Evolutionary conservation across 2,113 vertebrate genomes (phyloP), one percentile per base, ranked within the genome.

Genomic region (Gymnocephalus cernua): DNA sequence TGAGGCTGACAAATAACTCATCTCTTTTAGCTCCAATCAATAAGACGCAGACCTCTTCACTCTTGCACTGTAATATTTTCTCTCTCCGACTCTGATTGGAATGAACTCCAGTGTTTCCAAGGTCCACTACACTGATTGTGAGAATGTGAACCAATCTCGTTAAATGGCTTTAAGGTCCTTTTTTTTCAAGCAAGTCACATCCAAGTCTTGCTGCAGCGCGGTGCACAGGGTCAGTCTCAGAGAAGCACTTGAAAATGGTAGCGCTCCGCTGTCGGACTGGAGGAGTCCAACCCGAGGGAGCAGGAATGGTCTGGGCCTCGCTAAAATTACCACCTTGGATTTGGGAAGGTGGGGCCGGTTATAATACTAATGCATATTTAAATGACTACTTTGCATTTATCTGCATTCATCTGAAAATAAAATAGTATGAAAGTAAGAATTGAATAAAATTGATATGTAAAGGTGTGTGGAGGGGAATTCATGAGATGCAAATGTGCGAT

Each of bases 401-500:
- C 93, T 92, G 89, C 93, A 95, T 95, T 91, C 83, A 92, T 93
- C 88, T 91, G 81, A 79, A 93, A 91, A 94, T 91, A 74, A 92
- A 91, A 67, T 87, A 48, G 79, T 81, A 69, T 83, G 86, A 84
- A 79, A 76, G 79, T 59, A 79, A 69, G 81, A 81, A 61, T 35
- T 67, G 73, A 87, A 81, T 69, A 38, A 85, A 85, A 83, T 76
- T 79, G 73, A 77, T 84, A 86, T 86, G 65, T 82, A 82, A 83
- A 79, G 73, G 63, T 82, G 66, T 57, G 78, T 64, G 67, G 68
- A 77, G 75, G 82, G 53, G 89, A 91, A 95, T 95, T 93, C 92
- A 95, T 95, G 93, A 94, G 93, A 96, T 96, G 95, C 91, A 92
- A 95, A 96, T 96, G 32, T 91, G 35, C 16, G 58, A 85, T 82